These are phyloP conservation scores for Catharus bicknelli DNA, from an alignment of 2,113 vertebrate species.

Conservation along the genomic window DNA sequence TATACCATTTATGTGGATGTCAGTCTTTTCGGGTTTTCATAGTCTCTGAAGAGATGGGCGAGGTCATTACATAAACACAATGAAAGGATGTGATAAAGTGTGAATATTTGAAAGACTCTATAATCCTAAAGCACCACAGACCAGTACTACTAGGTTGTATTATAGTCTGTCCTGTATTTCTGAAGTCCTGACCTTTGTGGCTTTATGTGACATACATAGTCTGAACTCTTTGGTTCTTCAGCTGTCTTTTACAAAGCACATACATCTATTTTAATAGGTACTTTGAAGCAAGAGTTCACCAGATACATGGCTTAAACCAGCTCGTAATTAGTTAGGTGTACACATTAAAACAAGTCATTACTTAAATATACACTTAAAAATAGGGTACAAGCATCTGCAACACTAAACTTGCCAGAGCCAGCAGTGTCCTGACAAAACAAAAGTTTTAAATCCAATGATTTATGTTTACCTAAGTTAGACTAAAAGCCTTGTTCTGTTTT, in stretches of 20 bases:
- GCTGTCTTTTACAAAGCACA: background rate
- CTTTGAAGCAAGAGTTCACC: background rate
- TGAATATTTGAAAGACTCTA: background rate
- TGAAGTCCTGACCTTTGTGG: background rate
- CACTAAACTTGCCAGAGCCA: background rate
- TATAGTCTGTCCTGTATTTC: background rate
- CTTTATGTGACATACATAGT: background rate
- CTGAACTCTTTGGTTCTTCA: background rate
- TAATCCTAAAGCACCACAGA: background rate
- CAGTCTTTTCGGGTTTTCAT: background rate
- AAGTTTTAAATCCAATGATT: background rate
- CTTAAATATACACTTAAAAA: background rate
- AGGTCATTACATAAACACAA: background rate
- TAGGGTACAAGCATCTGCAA: background rate
- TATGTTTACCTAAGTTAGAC: background rate
- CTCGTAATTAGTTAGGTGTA: background rate
- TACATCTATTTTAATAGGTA: background rate
- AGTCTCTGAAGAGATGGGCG: background rate
- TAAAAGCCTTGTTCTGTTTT: background rate
- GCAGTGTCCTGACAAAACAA: background rate
- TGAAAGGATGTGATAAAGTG: rapidly evolving
- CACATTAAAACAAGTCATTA: background rate
- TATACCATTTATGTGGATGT: background rate
- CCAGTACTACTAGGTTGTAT: background rate
- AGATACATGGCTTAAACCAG: background rate